phyloP scores from a whole-genome alignment of 2,797 vertebrate genomes.

The Acridotheres tristis region DNA sequence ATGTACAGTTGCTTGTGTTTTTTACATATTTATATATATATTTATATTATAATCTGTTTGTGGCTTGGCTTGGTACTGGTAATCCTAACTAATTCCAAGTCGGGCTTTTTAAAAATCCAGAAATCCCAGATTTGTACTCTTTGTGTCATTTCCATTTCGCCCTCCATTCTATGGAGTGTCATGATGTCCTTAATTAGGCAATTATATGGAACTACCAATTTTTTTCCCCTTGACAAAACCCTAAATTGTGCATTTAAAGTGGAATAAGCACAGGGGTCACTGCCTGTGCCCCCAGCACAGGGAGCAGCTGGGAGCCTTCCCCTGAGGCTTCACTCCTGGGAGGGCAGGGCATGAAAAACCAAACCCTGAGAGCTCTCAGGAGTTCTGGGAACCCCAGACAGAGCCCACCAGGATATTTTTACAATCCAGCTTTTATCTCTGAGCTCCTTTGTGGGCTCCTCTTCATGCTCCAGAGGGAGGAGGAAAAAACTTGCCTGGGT shows the following conservation, averaged over 20 bases:
- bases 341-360: not conserved
- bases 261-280: not conserved
- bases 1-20: not conserved
- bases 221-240: not conserved
- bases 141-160: not conserved
- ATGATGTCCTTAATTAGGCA: not conserved
- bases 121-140: not conserved
- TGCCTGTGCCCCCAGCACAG: not conserved
- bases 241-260: not conserved
- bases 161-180: not conserved
- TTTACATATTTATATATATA: too few relatives aligned
- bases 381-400: not conserved
- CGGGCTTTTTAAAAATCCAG: not conserved
- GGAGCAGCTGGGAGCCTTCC: not conserved
- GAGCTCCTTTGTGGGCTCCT: accelerated
- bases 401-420: not conserved
- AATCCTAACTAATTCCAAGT: not conserved
- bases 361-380: not conserved
- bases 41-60: accelerated
- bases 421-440: not conserved
- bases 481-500: not conserved
- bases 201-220: not conserved
- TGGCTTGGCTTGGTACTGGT: not conserved
- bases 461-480: not conserved
- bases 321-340: not conserved